phyloP scores from a whole-genome alignment of 2,797 vertebrate species.

The Rhodeus uyekii region DNA sequence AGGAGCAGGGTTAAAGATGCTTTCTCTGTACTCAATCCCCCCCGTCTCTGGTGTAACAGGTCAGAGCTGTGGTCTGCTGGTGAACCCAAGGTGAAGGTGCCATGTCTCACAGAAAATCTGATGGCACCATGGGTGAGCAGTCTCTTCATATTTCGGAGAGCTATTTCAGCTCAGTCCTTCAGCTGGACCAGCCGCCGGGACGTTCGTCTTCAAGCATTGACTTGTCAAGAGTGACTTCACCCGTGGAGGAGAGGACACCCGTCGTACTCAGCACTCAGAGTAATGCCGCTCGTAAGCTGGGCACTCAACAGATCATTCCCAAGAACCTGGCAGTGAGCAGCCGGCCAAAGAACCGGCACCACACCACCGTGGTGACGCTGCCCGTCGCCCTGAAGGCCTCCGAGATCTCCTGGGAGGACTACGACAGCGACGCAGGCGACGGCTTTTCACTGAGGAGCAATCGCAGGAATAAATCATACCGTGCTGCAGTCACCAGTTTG shows the following conservation, averaged over 20 bases:
- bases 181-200: conserved; percentile 58
- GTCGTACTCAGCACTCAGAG: conserved; percentile 88
- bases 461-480: conserved; percentile 90
- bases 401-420: conserved; percentile 76
- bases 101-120: conserved; percentile 78
- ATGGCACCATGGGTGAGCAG: conserved; percentile 68
- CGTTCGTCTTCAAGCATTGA: conserved; percentile 21
- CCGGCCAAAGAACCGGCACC: conserved; percentile 79
- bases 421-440: conserved; percentile 74
- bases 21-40: background rate
- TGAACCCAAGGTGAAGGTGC: background rate
- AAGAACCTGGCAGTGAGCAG: conserved; percentile 76
- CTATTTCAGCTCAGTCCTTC: conserved; percentile 71
- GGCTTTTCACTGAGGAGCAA: conserved; percentile 78
- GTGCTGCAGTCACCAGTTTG: conserved; percentile 82
- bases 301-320: conserved; percentile 90
- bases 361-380: conserved; percentile 79
- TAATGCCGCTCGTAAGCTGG: conserved; percentile 76
- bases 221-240: background rate
- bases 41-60: conserved; percentile 24
- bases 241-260: conserved; percentile 30
- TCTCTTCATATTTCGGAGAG: conserved; percentile 69
- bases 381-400: conserved; percentile 70
- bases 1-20: too few relatives aligned
- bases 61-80: conserved; percentile 6